Evolutionary conservation across 1,140 invertebrate species (phyloP), one percentile per base, ranked within the genome.

Genomic region (Zophobas atratus): DNA sequence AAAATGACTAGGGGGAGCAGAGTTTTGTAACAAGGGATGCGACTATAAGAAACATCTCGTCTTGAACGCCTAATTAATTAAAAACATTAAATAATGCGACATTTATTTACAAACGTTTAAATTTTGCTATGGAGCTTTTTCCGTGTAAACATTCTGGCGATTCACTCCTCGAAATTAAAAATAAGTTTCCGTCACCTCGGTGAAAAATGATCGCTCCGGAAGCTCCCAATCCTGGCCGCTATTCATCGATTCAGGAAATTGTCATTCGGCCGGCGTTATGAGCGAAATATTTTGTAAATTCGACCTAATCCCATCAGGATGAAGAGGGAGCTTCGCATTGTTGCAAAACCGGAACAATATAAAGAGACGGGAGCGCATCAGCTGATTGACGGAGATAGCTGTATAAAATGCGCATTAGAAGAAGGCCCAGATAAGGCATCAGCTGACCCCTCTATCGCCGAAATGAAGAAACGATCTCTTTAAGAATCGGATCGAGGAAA

Each of bases 361-460:
- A 51, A 72, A 51, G 36, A 53, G 46, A 53, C 70, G 70, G 8
- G 34, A 36, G 51, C 35, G 39, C 39, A 67, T 67, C 32, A 43
- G 49, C 36, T 53, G 71, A 73, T 73, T 67, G 60, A 67, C 60
- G 60, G 39, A 67, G 60, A 67, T 43, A 43, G 60, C 60, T 20
- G 60, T 67, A 73, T 73, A 73, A 73, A 73, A 73, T 73, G 71
- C 49, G 71, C 71, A 73, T 73, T 73, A 73, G 71, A 73, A 41
- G 55, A 73, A 73, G 71, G 39, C 33, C 60, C 39, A 41, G 71
- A 39, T 43, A 55, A 73, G 35, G 39, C 55, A 73, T 56, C 70
- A 72, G 70, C 43, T 73, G 71, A 73, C 71, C 71, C 51, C 39
- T 73, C 60, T 67, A 67, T 67, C 60, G 39, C 60, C 39, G 60